These are phyloP conservation scores for human DNA, from an alignment of 2,113 vertebrate species.

Conservation along the genomic window GRCh38 chr18:69805001-69805500, in stretches of 20 bases:
- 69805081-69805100: neutral
- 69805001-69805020: neutral
- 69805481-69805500: too few relatives aligned
- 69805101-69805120: rapidly evolving
- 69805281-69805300: neutral
- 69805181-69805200: neutral
- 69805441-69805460: neutral
- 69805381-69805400: neutral
- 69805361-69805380: neutral
- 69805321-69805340: neutral
- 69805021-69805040: neutral
- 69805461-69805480: neutral
- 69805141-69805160: neutral
- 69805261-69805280: neutral
- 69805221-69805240: neutral
- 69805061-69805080: neutral
- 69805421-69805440: neutral
- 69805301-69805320: neutral
- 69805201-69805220: neutral
- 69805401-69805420: neutral
- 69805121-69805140: neutral
- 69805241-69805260: neutral
- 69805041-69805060: neutral
- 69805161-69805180: neutral
- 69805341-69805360: neutral